Evolutionary conservation across 1,140 invertebrate species (phyloP).

Genomic region (Meloidogyne chitwoodi): DNA sequence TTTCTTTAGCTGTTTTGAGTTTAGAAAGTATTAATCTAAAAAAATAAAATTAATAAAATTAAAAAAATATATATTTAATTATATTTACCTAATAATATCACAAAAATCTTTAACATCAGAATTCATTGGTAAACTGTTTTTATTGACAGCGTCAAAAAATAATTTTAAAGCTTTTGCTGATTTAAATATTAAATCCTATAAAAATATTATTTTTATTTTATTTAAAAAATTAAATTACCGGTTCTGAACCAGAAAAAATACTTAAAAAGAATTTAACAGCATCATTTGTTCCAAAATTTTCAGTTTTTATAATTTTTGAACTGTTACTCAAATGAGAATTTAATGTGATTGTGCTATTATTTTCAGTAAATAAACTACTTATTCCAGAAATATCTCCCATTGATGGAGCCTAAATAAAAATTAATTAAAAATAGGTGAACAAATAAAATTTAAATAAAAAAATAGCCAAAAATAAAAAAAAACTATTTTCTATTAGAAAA

Average conservation of each 20-base stretch:
- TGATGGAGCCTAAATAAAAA: constrained; percentile 6
- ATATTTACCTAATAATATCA: constrained; percentile 7
- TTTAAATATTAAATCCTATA: not conserved
- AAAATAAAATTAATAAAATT: not conserved
- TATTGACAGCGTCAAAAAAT: not conserved
- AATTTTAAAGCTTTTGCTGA: not conserved
- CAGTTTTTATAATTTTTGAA: constrained; percentile 1
- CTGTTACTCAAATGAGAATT: constrained; percentile 9
- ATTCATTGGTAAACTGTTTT: not conserved
- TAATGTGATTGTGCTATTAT: constrained; percentile 2
- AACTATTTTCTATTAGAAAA: no score
- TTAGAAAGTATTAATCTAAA: not conserved
- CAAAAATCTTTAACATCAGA: not conserved
- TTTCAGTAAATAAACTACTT: constrained; percentile 7
- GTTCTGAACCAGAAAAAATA: not conserved
- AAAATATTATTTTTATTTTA: not conserved
- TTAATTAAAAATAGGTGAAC: not conserved
- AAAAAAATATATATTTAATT: not conserved
- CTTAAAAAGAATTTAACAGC: not conserved
- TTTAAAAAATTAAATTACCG: not conserved
- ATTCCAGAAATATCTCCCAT: constrained; percentile 12
- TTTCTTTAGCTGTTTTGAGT: not conserved
- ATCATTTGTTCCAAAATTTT: not conserved
- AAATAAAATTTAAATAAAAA: not conserved
- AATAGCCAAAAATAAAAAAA: no score